Conservation (phyloP, 2,113 vertebrate species). For the Poeciliopsis turrubarensis region DNA sequence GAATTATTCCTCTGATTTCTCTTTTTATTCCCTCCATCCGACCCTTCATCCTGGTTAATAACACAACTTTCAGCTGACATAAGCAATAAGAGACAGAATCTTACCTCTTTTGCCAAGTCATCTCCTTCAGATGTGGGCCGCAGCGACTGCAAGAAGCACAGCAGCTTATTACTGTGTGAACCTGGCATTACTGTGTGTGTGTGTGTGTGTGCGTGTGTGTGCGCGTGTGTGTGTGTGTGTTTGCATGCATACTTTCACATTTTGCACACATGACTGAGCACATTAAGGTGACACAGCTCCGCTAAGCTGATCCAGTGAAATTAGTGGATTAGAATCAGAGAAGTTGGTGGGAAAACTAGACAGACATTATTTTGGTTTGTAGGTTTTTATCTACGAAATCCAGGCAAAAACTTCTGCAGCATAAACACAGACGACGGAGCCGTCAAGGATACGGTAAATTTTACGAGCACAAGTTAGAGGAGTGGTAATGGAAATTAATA, state of each 20-base stretch:
- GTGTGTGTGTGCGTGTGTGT: conserved; percentile 31
- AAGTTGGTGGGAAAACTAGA: conserved; percentile 20
- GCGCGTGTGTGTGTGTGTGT: conserved; percentile 26
- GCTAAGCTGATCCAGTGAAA: conserved; percentile 31
- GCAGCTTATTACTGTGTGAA: conserved; percentile 48
- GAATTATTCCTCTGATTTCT: conserved; percentile 15
- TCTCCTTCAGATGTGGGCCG: conserved; percentile 45
- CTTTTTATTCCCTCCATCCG: conserved; percentile 22
- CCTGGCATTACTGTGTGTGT: background rate
- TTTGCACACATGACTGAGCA: conserved; percentile 61
- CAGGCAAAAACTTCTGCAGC: conserved; percentile 9
- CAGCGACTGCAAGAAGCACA: conserved; percentile 41
- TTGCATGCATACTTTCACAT: conserved; percentile 57
- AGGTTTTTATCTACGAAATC: conserved; percentile 32
- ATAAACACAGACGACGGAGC: conserved; percentile 9
- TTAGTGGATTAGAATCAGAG: conserved; percentile 23
- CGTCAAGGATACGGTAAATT: conserved; percentile 18
- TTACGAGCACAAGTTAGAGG: conserved; percentile 52
- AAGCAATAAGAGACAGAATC: conserved; percentile 64
- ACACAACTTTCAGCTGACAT: conserved; percentile 61
- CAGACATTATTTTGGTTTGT: conserved; percentile 21
- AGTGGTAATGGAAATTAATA: conserved; percentile 18
- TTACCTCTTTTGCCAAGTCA: conserved; percentile 52
- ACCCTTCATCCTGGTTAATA: conserved; percentile 37
- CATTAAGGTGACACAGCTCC: conserved; percentile 33